Base-by-base conservation (phyloP, 2,113 vertebrate species). In the Geothlypis trichas region DNA sequence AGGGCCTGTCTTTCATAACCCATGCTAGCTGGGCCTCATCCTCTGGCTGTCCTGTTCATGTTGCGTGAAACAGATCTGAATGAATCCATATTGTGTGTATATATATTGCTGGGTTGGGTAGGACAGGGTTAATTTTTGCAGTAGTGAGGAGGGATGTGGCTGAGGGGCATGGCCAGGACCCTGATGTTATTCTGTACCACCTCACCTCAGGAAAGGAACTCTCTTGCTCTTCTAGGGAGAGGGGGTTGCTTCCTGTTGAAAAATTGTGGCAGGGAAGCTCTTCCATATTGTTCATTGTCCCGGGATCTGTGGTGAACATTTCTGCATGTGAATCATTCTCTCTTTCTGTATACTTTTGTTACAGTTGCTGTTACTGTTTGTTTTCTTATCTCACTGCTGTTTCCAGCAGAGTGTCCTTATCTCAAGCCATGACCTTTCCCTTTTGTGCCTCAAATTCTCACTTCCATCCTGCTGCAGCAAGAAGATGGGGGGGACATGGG, bases 231-330 rank as follows among this genome's bases (percentile, higher is more conserved):
- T 49, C 35, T 42, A 26, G 52, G 24, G 16, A 67, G 11, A 76
- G 14, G 3, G 5, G 7, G 11, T 4, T 35, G 16, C 11, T 35
- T 51, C 52, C 26, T 51, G 26, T 42, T 35, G 16, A 51, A 30
- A 76, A 76, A 51, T 42, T 24, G 21, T 42, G 44, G 1, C 0
- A 0, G 61, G 24, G 30, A 57, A 85, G 52, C 24, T 31, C 4
- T 75, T 18, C n/a, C 11, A 5, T 23, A 47, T 15, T 57, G 22
- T 47, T 57, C 28, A 28, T 47, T 65, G n/a, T 23, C 49, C 28
- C 0, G 0, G 19, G 15, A 10, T 28, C 59, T 47, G 9, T 15
- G 19, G 15, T 19, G 23, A 39, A 6, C 21, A 35, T 58, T 58
- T 67, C 31, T 67, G 31, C 31, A 13, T 11, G 13, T 17, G 33